Evolutionary conservation across 2,797 vertebrate genomes (phyloP).

Genomic region (Eospalax fontanierii): DNA sequence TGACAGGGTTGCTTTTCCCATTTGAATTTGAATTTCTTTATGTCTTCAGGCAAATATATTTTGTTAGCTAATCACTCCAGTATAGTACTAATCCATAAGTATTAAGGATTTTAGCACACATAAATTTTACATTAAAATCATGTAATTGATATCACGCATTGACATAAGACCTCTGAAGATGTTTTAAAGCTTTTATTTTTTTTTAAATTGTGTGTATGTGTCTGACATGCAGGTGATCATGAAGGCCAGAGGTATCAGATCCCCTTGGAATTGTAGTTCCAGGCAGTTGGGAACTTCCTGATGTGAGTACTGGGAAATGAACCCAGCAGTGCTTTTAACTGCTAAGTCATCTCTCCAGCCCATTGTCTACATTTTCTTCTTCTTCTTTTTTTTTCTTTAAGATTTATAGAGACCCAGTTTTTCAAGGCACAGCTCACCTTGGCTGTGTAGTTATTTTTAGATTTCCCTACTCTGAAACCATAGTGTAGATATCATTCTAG

Average conservation of each 20-base stretch:
- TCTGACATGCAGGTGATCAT: too few species aligned
- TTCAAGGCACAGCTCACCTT: not conserved
- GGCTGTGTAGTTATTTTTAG: not conserved
- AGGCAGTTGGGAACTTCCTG: too few species aligned
- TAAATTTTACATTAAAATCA: not conserved
- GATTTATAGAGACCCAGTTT: not conserved
- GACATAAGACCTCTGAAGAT: not conserved
- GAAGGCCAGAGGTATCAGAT: too few species aligned
- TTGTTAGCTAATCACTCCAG: not conserved
- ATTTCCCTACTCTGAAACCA: not conserved
- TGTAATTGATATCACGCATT: not conserved
- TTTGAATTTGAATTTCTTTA: conserved; percentile 42
- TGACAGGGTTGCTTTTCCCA: not conserved
- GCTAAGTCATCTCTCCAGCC: too few species aligned
- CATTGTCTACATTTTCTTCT: not conserved
- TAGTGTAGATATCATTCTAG: not conserved
- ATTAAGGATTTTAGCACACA: conserved; percentile 36
- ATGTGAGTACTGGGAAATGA: too few species aligned
- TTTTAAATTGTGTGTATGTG: too few species aligned
- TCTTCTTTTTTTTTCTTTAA: not conserved
- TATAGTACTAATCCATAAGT: not conserved
- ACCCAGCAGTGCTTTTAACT: too few species aligned
- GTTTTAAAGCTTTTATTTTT: too few species aligned
- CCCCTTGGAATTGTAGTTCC: too few species aligned
- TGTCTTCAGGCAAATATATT: not conserved